Evolutionary conservation across 2,797 vertebrate species (phyloP), one percentile per base, ranked within the genome.

Genomic region (Bryconaethiops microstoma): DNA sequence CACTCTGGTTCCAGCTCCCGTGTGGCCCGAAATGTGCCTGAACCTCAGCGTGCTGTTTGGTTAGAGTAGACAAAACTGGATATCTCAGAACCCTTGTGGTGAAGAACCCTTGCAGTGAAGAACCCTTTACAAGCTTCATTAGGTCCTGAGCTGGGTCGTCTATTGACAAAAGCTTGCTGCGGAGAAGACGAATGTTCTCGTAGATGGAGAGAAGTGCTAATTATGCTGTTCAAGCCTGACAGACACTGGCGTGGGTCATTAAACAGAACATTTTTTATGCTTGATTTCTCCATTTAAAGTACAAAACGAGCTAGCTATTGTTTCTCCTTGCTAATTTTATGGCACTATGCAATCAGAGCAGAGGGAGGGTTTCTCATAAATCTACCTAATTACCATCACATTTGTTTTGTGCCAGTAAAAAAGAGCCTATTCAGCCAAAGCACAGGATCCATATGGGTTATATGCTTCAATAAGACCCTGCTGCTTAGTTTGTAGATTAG

Each of bases 321-420:
- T 83, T 77, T 81, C 40, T 55, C 71, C 54, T 52, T 73, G 75
- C 62, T 76, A 83, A 83, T 85, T 79, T 78, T 82, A 88, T 79
- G 71, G 71, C 60, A 50, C 39, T 35, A 63, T 60, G 54, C 63
- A 67, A 81, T 81, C 52, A 76, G 65, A 45, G 68, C 54, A 75
- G 54, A 52, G 76, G 55, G 76, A 48, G 17, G 71, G 21, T 69
- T 80, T 21, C 65, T 83, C 76, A 82, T 86, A 85, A 86, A 85
- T 82, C 75, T 57, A 80, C 70, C 64, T 84, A 85, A 88, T 87
- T 83, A 80, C 78, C 59, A 72, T 57, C 48, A 40, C 50, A 81
- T 80, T 82, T 74, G 50, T 80, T 59, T 77, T 75, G 77, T 48
- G 65, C 55, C 68, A 23, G 54, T 45, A 70, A 84, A 63, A 80